Evolutionary conservation across 2,113 vertebrate genomes (phyloP), one percentile per base, ranked within the genome.

Genomic region (Ailuropoda melanoleuca): DNA sequence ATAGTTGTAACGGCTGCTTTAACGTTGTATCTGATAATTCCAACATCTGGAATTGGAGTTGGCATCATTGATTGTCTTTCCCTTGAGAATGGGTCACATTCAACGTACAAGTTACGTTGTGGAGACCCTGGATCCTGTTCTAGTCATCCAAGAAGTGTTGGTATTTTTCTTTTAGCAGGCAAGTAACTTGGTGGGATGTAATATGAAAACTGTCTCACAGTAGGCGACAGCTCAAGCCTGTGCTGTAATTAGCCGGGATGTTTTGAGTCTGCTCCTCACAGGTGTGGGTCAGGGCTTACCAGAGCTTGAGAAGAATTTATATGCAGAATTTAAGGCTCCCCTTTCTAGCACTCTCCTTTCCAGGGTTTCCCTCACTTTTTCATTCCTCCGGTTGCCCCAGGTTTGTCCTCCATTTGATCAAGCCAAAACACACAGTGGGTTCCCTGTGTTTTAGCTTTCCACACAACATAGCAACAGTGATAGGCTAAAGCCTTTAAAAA

Each of bases 261-360:
- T 18, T 62, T 4, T 0, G 3, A 13, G 1, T 10, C 39, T 53
- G 43, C 5, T 53, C 21, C 11, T 72, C 21, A 2, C 3, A 6
- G 3, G 4, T 18, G 0, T 34, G 39, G 23, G 5, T 1, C 7
- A 48, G 56, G 78, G 37, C 11, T 15, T 29, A 4, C 43, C 7
- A 34, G 94, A 46, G 34, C 9, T 18, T 15, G 23, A 34, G 29
- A 14, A 53, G 82, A 46, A 8, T 26, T 53, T 4, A 60, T 5
- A 43, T 34, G 1, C 12, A 8, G 34, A 43, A 26, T 55, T 29
- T 50, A 14, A 55, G 64, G 23, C n/a, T 82, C n/a, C 87, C 10
- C 9, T 55, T 64, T 83, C 55, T 34, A 82, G 37, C 5, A 21
- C 21, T 55, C 1, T 15, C 6, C 29, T 58, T 8, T 74, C 48